Base-by-base conservation (phyloP, 2,113 vertebrate genomes). In the Scophthalmus maximus region DNA sequence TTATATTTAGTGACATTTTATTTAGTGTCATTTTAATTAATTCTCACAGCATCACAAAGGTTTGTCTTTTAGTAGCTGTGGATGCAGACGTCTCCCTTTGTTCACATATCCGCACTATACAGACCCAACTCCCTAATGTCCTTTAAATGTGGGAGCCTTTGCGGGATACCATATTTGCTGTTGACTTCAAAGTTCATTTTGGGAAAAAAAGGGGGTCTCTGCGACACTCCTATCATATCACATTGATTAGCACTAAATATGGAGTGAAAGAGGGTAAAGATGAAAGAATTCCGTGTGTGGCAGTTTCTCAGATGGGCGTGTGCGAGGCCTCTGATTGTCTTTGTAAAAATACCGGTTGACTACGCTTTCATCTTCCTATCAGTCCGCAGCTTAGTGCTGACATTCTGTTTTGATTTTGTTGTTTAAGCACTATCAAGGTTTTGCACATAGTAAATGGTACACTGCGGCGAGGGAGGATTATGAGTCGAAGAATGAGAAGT, bases 341-440 rank as follows among this genome's bases (percentile, higher is more conserved):
- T 71, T 34, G 60, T 81, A 10, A 11, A 83, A 82, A 89, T 69
- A 63, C 58, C 38, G 70, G 63, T 70, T 68, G 69, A 72, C 68
- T 72, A 26, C 47, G 67, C 79, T 91, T 88, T 89, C 74, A 86
- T 89, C 88, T 83, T 74, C 55, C 49, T 70, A 77, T 73, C 81
- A 47, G 78, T 44, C 76, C 23, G 0, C 52, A 77, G 74, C 81
- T 81, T 73, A 85, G 61, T 79, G 82, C 84, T 83, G 83, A 88
- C 82, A 63, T 73, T 84, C 78, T 62, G 69, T 84, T 88, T 84
- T 82, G 82, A 85, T 89, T 91, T 76, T 81, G 90, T 86, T 87
- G 89, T 89, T 91, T 69, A 90, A 78, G 87, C 88, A 79, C 85
- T 89, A 88, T 87, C 73, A 87, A 64, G 76, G 60, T 87, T 86